Evolutionary conservation across 2,888 invertebrate genomes (phyloP).

Genomic region (Beris chalybata): DNA sequence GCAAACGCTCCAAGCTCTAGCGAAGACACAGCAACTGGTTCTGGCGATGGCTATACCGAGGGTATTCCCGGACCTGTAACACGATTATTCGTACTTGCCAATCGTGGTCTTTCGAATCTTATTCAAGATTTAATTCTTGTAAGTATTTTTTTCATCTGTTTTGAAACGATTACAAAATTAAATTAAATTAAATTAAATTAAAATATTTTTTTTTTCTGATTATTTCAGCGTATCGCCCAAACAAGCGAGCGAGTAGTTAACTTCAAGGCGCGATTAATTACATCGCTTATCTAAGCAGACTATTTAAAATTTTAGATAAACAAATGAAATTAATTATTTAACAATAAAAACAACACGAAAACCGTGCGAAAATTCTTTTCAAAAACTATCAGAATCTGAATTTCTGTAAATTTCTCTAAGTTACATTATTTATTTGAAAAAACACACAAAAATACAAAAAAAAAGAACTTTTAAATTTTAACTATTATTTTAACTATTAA

Average conservation of each 20-base stretch:
- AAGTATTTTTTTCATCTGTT: constrained; percentile 48
- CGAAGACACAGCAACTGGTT: constrained; percentile 60
- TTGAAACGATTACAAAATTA: neutral
- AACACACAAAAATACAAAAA: neutral
- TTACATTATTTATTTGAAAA: constrained; percentile 21
- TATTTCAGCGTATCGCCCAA: constrained; percentile 74
- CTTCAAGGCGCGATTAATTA: constrained; percentile 90
- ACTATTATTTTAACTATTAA: neutral
- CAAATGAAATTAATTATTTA: constrained; percentile 14
- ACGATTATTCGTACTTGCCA: constrained; percentile 82
- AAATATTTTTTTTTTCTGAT: constrained; percentile 36
- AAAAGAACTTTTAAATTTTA: constrained; percentile 8
- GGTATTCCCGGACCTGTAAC: constrained; percentile 88
- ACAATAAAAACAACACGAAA: constrained; percentile 15
- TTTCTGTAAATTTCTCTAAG: neutral
- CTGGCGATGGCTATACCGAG: constrained; percentile 70
- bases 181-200: constrained; percentile 7
- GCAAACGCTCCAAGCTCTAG: constrained; percentile 58
- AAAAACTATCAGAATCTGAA: neutral
- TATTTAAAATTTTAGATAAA: constrained; percentile 16
- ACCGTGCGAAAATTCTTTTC: constrained; percentile 9
- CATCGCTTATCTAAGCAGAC: constrained; percentile 76
- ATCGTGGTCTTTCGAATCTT: constrained; percentile 83
- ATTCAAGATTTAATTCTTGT: constrained; percentile 87
- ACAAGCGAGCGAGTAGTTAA: constrained; percentile 90